Evolutionary conservation across 2,888 invertebrate genomes (phyloP).

Genomic region (Seira ritae): DNA sequence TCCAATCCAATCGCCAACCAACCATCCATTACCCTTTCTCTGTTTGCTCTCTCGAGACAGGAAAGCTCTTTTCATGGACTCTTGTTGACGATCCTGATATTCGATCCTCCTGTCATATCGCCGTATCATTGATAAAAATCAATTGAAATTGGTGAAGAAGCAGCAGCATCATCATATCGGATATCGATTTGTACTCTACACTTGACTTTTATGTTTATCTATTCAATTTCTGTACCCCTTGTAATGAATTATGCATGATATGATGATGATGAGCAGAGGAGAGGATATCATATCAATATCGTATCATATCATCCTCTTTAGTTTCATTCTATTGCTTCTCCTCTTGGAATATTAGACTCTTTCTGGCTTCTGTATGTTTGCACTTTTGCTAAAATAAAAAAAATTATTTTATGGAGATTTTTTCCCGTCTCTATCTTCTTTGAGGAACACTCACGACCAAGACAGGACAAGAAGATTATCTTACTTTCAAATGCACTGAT

Average conservation of each 20-base stretch:
- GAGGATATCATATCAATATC: neutral
- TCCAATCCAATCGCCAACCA: too few relatives aligned
- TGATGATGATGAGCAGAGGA: too few relatives aligned
- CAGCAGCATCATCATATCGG: neutral
- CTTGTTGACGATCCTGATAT: too few relatives aligned
- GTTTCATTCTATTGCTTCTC: neutral
- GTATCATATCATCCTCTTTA: too few relatives aligned
- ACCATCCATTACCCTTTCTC: too few relatives aligned
- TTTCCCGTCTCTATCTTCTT: neutral
- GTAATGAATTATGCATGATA: slow-evolving; percentile 60
- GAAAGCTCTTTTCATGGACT: too few relatives aligned
- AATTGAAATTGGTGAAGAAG: slow-evolving; percentile 32
- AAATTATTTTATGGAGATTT: neutral
- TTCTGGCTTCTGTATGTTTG: slow-evolving; percentile 7
- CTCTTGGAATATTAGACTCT: neutral
- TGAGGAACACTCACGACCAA: neutral
- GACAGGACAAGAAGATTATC: neutral
- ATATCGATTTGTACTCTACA: neutral
- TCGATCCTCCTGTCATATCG: too few relatives aligned
- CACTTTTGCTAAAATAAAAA: neutral
- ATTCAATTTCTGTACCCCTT: slow-evolving; percentile 7
- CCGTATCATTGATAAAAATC: slow-evolving; percentile 51
- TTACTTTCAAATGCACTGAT: neutral
- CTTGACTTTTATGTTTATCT: slow-evolving; percentile 28
- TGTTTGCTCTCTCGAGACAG: too few relatives aligned